Conservation (phyloP, 2,113 vertebrate genomes). For the Promerops cafer region DNA sequence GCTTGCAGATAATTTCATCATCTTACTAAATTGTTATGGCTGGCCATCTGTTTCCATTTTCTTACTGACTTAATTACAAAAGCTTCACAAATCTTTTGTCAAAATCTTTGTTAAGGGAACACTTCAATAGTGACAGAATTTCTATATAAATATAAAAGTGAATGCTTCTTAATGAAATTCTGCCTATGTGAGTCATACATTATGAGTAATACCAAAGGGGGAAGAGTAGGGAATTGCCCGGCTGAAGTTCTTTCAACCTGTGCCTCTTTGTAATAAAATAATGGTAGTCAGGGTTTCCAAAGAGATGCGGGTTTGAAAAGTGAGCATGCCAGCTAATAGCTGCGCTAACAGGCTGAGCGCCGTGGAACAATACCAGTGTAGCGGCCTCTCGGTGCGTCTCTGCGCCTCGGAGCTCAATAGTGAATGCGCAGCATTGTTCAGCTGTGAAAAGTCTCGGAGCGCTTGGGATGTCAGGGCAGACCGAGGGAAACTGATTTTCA, state of each 20-base stretch:
- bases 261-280: constrained; percentile 22
- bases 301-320: constrained; percentile 45
- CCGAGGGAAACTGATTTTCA: constrained; percentile 5
- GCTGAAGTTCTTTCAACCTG: constrained; percentile 1
- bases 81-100: neutral
- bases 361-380: neutral
- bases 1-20: neutral
- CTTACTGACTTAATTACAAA: neutral
- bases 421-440: constrained; percentile 32
- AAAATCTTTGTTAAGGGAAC: neutral
- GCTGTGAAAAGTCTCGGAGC: neutral
- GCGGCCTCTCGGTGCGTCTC: neutral
- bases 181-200: neutral
- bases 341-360: neutral
- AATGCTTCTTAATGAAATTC: neutral
- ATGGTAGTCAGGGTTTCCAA: constrained; percentile 34
- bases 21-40: neutral
- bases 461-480: neutral
- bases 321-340: constrained; percentile 34
- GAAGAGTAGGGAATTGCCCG: neutral
- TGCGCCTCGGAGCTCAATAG: neutral
- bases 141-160: neutral
- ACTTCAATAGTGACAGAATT: neutral
- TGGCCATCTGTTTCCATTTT: neutral
- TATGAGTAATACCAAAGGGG: neutral